A percentile compares a stretch with the other conserved stretches of the same genome.
These are phyloP conservation scores for Laticauda laticaudata DNA, from an alignment of 2,113 vertebrate species.

Conservation along the genomic window DNA sequence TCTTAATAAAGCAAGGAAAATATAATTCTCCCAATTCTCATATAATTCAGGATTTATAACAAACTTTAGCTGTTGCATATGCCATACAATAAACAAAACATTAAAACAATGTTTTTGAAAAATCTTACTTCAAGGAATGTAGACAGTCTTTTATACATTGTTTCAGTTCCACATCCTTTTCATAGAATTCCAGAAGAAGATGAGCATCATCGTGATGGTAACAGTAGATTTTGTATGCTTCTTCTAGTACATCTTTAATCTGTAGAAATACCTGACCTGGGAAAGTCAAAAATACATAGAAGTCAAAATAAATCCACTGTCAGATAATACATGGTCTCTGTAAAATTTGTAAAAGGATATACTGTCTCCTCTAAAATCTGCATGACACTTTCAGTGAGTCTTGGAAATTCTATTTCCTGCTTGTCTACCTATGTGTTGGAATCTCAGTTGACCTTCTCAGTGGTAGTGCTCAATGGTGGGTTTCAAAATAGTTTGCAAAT, in stretches of 20 bases:
- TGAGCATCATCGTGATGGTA: constrained; percentile 93
- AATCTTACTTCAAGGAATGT: constrained; percentile 87
- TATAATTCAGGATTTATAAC: constrained; percentile 61
- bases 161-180: constrained; percentile 89
- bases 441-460: not conserved
- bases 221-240: constrained; percentile 94
- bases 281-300: constrained; percentile 40
- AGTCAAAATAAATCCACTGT: constrained; percentile 52
- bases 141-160: constrained; percentile 83
- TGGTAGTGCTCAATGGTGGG: not conserved
- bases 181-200: constrained; percentile 84
- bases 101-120: constrained; percentile 54
- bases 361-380: not conserved
- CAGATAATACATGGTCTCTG: constrained; percentile 35
- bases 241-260: constrained; percentile 87
- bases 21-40: constrained; percentile 42
- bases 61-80: constrained; percentile 62
- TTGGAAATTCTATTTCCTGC: not conserved
- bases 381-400: not conserved
- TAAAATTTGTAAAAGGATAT: not conserved
- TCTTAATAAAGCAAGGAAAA: constrained; percentile 22
- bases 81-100: constrained; percentile 52
- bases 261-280: constrained; percentile 92
- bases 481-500: too few species aligned
- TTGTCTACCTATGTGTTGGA: not conserved